Base-by-base conservation (phyloP, 1,140 invertebrate genomes). In the Musca vetustissima region DNA sequence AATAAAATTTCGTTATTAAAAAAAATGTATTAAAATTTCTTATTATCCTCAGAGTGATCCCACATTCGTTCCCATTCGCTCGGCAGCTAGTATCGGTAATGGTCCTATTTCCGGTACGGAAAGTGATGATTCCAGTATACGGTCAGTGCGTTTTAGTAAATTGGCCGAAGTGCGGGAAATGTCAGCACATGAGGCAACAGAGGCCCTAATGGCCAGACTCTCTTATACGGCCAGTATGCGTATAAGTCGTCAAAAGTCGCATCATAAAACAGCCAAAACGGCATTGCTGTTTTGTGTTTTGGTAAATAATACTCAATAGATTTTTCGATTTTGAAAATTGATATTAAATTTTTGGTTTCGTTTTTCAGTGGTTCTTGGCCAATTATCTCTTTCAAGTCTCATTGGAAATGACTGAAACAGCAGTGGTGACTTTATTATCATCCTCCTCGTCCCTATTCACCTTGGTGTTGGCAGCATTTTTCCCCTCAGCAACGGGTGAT, bases 391-490 rank as follows among this genome's bases (percentile, higher is more conserved):
- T 92, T 83, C 93, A 95, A 84, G 84, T 91, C 73, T 92, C 93
- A 25, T 83, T 95, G 67, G 85, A 87, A 28, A 84, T 90, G 77
- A 91, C 91, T 14, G 89, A 95, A 83, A 86, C 90, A 65, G 88
- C 90, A 71, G 85, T 94, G 74, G 89, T 95, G 61, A 92, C 91
- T 77, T 87, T 95, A 53, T 81, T 96, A 59, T 93, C 91, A 28
- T 93, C 93, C 2, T 90, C 91, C 8, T 94, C 93, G 25, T 91
- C 91, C 76, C 85, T 96, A 52, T 95, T 96, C 76, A 95, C 92
- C 7, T 85, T 96, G 24, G 83, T 94, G 22, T 85, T 95, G 73
- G 90, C 93, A 32, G 88, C 92, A 6, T 81, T 93, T 14, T 95
- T 94, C 82, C 93, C 94, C 13, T 91, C 93, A 66, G 88, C 88